Evolutionary conservation across 2,888 invertebrate genomes (phyloP), one percentile per base, ranked within the genome.

Genomic region (Trilocha varians): DNA sequence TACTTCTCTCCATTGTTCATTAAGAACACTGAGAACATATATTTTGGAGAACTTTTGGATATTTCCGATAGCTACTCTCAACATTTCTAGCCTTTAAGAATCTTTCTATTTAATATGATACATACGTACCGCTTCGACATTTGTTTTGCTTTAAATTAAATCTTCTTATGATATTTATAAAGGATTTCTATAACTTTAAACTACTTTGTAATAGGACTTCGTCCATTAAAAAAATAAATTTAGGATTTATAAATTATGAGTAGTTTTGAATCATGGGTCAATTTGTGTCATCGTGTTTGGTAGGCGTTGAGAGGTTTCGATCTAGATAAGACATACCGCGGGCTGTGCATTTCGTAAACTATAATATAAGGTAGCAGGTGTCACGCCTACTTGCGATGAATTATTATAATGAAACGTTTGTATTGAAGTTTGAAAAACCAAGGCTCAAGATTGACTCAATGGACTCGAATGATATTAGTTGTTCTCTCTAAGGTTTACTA

Each of bases 321-420:
- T 66, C 61, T 77, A 78, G 71, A 65, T 79, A 79, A 70, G 70
- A 44, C 66, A 55, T 70, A 68, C 71, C 65, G 70, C 70, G 66
- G 82, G 83, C 83, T 83, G 83, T 84, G 80, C 74, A 70, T 77
- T 73, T 58, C 69, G 58, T 65, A n/a, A n/a, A n/a, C n/a, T n/a
- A 53, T 80, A 82, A 70, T 55, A 59, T 63, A 78, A 80, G 73
- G 72, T 68, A 72, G 68, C 70, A 59, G 55, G 63, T 54, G 49
- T 59, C 57, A 60, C 52, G 55, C 62, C 33, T 13, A 16, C 16
- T 18, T 34, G n/a, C 14, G n/a, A 39, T 34, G 3, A 13, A 25
- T 25, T 25, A 11, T 11, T 6, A 11, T 25, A 11, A 25, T 25
- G 8, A 11, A 11, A 25, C 11, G 11, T 25, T 25, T 25, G 11